Conservation (phyloP, 1,140 invertebrate species). For the Drosophila punjabiensis region DNA sequence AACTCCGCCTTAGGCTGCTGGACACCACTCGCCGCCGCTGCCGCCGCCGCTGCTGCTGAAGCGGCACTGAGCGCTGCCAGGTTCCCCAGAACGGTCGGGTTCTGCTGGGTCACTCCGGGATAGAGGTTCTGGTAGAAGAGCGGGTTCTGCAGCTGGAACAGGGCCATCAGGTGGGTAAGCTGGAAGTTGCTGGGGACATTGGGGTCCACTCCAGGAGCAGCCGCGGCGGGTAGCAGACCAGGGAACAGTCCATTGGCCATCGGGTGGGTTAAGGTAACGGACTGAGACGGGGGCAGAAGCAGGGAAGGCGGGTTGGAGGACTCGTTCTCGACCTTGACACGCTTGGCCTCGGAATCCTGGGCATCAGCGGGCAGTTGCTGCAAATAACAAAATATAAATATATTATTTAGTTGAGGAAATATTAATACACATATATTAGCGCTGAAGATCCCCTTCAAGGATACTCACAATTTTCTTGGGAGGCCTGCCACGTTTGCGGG, state of each 20-base stretch:
- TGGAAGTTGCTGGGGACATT: conserved; percentile 78
- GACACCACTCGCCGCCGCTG: conserved; percentile 37
- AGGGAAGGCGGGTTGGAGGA: conserved; percentile 35
- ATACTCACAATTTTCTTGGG: conserved; percentile 83
- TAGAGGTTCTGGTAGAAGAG: conserved; percentile 85
- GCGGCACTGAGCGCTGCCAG: conserved; percentile 71
- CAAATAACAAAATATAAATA: not conserved
- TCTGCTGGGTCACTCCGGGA: conserved; percentile 66
- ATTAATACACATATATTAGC: too few relatives aligned
- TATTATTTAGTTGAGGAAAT: not conserved
- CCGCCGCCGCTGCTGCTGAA: conserved; percentile 70
- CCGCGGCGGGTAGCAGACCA: conserved; percentile 60
- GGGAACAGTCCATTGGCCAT: conserved; percentile 40
- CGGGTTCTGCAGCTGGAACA: conserved; percentile 82
- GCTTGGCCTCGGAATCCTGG: conserved; percentile 63
- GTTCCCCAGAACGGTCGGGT: conserved; percentile 60
- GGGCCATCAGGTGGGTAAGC: conserved; percentile 79
- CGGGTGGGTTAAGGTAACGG: conserved; percentile 10
- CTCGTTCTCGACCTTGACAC: conserved; percentile 54
- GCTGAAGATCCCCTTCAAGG: not conserved
- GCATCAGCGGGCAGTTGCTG: conserved; percentile 73
- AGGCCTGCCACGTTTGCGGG: conserved; percentile 78
- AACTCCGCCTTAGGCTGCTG: conserved; percentile 71
- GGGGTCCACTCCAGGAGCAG: conserved; percentile 55
- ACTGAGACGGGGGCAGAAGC: conserved; percentile 8